These are phyloP conservation scores for Leptoclinus maculatus DNA, from an alignment of 2,797 vertebrate species.

Conservation along the genomic window DNA sequence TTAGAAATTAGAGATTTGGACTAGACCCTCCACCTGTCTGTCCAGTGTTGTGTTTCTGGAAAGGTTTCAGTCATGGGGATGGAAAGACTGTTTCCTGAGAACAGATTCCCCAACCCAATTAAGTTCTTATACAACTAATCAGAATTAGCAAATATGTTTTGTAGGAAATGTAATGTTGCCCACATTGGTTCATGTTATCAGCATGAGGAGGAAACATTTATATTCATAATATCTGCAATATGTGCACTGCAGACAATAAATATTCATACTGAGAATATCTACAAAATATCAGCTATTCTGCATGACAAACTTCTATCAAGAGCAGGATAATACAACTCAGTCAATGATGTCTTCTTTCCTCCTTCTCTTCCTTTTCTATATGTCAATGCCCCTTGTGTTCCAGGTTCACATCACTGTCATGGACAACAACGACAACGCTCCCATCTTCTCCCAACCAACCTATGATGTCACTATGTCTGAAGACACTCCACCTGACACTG, in stretches of 20 bases:
- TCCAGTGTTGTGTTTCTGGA: not conserved
- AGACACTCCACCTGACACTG: constrained; percentile 91
- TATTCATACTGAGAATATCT: no score
- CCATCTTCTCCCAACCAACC: constrained; percentile 92
- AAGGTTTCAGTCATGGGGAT: not conserved
- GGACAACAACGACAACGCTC: constrained; percentile 97
- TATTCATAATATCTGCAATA: not conserved
- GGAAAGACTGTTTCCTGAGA: not conserved
- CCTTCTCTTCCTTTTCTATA: not conserved
- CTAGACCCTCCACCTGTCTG: not conserved
- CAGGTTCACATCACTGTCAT: constrained; percentile 94
- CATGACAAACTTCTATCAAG: not conserved
- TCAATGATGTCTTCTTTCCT: not conserved
- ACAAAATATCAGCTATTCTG: not conserved
- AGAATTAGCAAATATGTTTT: not conserved
- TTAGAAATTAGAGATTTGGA: no score
- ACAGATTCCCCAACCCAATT: not conserved
- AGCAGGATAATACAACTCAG: not conserved
- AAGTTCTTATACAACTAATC: not conserved
- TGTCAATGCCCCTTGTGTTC: constrained; percentile 4
- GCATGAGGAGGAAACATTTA: not conserved
- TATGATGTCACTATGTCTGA: constrained; percentile 94
- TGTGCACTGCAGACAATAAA: not conserved
- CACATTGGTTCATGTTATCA: not conserved
- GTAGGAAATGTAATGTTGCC: not conserved